Percentiles rank a stretch among this genome's conserved stretches.
phyloP scores from a whole-genome alignment of 2,797 vertebrate genomes.

The Diplodus puntazzo region DNA sequence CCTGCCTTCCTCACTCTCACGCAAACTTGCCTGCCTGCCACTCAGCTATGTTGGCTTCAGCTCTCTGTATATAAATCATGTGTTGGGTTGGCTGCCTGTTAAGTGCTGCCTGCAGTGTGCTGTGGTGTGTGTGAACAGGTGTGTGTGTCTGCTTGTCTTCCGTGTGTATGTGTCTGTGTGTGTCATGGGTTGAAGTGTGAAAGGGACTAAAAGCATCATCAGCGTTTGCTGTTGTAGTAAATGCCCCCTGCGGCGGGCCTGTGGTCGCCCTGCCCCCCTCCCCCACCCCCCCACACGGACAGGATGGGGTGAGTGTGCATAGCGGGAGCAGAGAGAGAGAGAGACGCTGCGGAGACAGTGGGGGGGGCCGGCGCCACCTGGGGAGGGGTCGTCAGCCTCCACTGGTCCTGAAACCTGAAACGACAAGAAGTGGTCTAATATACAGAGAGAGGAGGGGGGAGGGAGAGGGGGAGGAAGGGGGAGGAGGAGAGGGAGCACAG shows the following conservation, averaged over 20 bases:
- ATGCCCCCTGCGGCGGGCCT: constrained; percentile 85
- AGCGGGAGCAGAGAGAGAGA: constrained; percentile 89
- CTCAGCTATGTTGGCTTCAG: constrained; percentile 76
- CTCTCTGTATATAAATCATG: constrained; percentile 82
- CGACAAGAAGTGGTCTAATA: constrained; percentile 93
- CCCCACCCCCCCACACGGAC: constrained; percentile 88
- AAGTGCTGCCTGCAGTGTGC: constrained; percentile 70
- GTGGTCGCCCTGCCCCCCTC: constrained; percentile 87
- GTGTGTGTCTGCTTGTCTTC: constrained; percentile 43
- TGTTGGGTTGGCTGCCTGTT: constrained; percentile 70
- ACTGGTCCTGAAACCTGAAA: constrained; percentile 93
- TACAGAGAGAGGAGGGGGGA: constrained; percentile 82
- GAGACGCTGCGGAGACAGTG: constrained; percentile 88
- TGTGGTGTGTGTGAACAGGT: constrained; percentile 54
- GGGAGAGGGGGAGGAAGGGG: constrained; percentile 3
- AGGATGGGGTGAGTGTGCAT: constrained; percentile 91
- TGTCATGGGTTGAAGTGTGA: constrained; percentile 41
- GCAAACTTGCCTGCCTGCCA: constrained; percentile 71
- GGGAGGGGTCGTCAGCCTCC: constrained; percentile 90
- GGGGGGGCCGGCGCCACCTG: constrained; percentile 88
- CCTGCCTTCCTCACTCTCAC: constrained; percentile 77
- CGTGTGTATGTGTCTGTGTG: constrained; percentile 24
- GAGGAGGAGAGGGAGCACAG: constrained; percentile 66
- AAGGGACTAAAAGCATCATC: constrained; percentile 75
- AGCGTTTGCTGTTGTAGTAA: constrained; percentile 91